A percentile compares a stretch with the other conserved stretches of the same genome.
Evolutionary conservation across 2,113 vertebrate species (phyloP).

Genomic region (Phyllostomus hastatus): DNA sequence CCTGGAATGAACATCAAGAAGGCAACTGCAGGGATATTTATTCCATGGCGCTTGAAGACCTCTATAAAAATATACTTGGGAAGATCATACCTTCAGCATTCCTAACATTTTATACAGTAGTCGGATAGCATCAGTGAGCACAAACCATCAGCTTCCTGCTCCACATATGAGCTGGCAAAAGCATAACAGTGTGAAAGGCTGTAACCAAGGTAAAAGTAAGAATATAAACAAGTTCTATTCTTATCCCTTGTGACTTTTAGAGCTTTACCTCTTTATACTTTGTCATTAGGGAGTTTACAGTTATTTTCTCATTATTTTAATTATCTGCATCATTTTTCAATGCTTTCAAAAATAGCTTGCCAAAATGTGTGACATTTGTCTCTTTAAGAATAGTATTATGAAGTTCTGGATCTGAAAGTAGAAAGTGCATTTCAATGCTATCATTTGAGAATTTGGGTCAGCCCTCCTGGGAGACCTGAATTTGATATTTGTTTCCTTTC

Average conservation of each 20-base stretch:
- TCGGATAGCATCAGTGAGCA: neutral
- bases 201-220: neutral
- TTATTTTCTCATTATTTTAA: conserved; percentile 41
- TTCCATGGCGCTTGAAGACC: neutral
- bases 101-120: neutral
- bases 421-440: neutral
- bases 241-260: neutral
- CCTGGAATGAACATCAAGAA: neutral
- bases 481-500: conserved; percentile 64
- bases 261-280: neutral
- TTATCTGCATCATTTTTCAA: conserved; percentile 16
- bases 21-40: neutral
- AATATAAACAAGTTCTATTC: neutral
- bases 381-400: neutral
- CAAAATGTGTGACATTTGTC: neutral
- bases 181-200: neutral
- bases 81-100: neutral
- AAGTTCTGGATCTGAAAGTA: neutral
- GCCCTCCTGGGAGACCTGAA: conserved; percentile 58
- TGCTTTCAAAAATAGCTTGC: neutral
- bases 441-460: conserved; percentile 59
- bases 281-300: neutral
- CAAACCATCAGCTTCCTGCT: fast-evolving
- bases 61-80: neutral
- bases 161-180: neutral